Conservation (phyloP, 2,113 vertebrate species). For the Nansenia antarctica region DNA sequence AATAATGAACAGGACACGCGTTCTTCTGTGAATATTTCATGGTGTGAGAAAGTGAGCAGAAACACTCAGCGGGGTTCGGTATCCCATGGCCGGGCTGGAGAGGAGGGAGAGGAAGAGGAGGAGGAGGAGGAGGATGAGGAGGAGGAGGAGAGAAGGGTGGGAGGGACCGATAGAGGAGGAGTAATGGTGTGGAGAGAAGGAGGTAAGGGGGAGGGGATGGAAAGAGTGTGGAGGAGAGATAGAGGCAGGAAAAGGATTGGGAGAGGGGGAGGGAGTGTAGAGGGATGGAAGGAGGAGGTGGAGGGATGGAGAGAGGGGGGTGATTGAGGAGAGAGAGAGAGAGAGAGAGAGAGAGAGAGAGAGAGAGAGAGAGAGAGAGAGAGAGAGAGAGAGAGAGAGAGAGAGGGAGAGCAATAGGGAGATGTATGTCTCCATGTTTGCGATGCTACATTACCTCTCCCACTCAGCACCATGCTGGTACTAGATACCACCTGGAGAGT, state of each 20-base stretch:
- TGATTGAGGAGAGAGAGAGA: neutral
- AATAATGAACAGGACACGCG: conserved; percentile 69
- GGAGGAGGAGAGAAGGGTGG: neutral
- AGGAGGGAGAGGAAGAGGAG: neutral
- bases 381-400: neutral
- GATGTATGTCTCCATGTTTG: conserved; percentile 19
- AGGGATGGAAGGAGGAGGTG: neutral
- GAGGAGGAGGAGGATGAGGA: neutral
- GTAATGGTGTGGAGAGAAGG: neutral
- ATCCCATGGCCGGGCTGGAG: neutral
- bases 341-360: neutral
- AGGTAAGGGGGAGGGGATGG: neutral
- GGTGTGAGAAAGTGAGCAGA: conserved; percentile 70
- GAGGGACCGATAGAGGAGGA: neutral
- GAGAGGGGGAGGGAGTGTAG: neutral
- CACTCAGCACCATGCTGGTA: neutral
- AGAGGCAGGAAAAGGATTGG: neutral
- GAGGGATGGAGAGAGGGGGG: neutral
- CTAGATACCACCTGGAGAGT: neutral
- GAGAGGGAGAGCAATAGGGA: neutral
- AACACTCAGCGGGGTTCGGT: conserved; percentile 20
- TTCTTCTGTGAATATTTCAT: conserved; percentile 72
- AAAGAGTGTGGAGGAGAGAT: neutral
- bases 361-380: neutral
- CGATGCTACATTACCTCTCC: conserved; percentile 8